Evolutionary conservation across 2,797 vertebrate genomes (phyloP).

Genomic region (Chelmon rostratus): DNA sequence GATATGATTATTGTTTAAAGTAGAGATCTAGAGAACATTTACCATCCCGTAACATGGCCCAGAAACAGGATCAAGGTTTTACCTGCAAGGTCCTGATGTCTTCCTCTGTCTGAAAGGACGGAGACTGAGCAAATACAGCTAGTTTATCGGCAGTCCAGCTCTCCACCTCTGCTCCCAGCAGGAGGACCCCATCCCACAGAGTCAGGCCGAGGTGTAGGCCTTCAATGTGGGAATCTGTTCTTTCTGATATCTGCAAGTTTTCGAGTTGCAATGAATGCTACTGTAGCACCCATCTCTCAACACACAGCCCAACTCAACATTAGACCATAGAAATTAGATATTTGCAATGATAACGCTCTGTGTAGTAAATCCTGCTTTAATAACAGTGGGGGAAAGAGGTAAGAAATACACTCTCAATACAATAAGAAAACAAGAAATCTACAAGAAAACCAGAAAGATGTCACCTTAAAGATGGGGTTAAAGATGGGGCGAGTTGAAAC

Average conservation of each 20-base stretch:
- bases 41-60: not conserved
- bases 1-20: conserved; percentile 13
- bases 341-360: not conserved
- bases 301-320: not conserved
- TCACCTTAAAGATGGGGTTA: too few species aligned
- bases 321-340: not conserved
- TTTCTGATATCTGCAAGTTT: conserved; percentile 89
- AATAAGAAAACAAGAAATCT: not conserved
- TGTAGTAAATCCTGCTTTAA: too few species aligned
- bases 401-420: too few species aligned
- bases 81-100: conserved; percentile 87
- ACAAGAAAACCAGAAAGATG: not conserved
- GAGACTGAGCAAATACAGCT: conserved; percentile 69
- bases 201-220: conserved; percentile 87
- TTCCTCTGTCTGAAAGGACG: conserved; percentile 80
- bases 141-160: conserved; percentile 84
- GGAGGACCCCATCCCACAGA: conserved; percentile 91
- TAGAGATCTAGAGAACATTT: not conserved
- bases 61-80: conserved; percentile 31
- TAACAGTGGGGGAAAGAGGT: too few species aligned
- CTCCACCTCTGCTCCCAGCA: conserved; percentile 85
- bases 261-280: not conserved
- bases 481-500: too few species aligned
- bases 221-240: conserved; percentile 89
- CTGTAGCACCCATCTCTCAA: not conserved